Percentiles rank a stretch among this genome's conserved stretches.
phyloP scores from a whole-genome alignment of 1,140 invertebrate genomes.

The Lepidurus couesii region DNA sequence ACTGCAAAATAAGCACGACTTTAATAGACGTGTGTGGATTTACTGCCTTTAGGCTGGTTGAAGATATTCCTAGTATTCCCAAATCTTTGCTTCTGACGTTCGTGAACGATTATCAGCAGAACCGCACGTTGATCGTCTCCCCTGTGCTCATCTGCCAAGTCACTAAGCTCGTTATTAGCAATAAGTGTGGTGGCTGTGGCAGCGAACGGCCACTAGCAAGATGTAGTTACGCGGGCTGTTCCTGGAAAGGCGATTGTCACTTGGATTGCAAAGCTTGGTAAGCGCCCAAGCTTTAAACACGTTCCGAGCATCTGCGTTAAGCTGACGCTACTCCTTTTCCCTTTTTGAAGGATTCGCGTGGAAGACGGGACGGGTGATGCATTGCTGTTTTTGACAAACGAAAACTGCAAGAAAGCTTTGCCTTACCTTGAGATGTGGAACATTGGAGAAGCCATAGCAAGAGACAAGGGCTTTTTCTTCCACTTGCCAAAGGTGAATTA shows the following conservation, averaged over 20 bases:
- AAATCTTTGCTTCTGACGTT: not conserved
- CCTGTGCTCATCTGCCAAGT: conserved; percentile 26
- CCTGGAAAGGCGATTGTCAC: conserved; percentile 28
- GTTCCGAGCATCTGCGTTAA: not conserved
- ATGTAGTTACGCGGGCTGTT: conserved; percentile 31
- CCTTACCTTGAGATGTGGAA: conserved; percentile 29
- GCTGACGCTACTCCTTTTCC: not conserved
- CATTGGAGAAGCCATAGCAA: conserved; percentile 8
- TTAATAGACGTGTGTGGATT: not conserved
- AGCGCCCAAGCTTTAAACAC: conserved; percentile 7
- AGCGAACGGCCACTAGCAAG: not conserved
- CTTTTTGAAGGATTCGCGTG: conserved; percentile 25
- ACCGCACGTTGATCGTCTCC: conserved; percentile 24
- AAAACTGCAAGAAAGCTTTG: conserved; percentile 26
- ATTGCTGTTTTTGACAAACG: conserved; percentile 25
- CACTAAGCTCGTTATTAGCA: conserved; percentile 30
- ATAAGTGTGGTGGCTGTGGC: conserved; percentile 30
- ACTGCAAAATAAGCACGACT: not conserved
- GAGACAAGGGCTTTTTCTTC: conserved; percentile 24
- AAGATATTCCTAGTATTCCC: not conserved
- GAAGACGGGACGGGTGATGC: conserved; percentile 32
- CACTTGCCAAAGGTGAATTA: conserved; percentile 24
- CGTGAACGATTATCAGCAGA: conserved; percentile 10
- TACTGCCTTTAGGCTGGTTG: not conserved
- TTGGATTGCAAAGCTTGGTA: conserved; percentile 34